Evolutionary conservation across 2,888 invertebrate genomes (phyloP).

Genomic region (Oxycera nigricornis): DNA sequence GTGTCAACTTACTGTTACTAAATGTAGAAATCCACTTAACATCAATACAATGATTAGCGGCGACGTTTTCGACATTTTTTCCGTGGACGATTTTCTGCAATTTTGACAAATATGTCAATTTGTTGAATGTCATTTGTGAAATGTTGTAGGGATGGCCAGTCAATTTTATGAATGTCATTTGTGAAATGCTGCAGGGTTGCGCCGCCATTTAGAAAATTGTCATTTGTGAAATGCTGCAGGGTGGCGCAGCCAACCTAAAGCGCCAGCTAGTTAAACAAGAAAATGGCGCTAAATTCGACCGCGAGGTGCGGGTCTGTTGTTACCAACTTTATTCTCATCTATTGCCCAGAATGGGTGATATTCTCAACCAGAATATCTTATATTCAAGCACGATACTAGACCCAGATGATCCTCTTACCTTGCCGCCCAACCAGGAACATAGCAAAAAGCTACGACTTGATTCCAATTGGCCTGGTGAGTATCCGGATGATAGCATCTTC

Average conservation of each 20-base stretch:
- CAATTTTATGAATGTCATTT: background rate
- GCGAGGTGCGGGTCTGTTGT: too few relatives aligned
- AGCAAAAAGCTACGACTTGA: background rate
- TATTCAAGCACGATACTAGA: background rate
- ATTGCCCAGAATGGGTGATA: constrained; percentile 12
- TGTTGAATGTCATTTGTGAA: background rate
- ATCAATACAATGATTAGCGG: background rate
- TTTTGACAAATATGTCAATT: background rate
- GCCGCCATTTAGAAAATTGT: background rate
- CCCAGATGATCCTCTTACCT: background rate
- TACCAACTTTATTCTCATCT: too few relatives aligned
- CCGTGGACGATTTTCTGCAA: too few relatives aligned
- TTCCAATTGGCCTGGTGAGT: constrained; percentile 15
- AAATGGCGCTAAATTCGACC: too few relatives aligned
- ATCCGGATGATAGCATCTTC: constrained; percentile 46
- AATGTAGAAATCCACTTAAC: background rate
- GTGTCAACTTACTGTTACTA: background rate
- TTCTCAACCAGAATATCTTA: constrained; percentile 20
- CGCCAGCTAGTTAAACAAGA: too few relatives aligned
- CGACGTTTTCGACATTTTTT: background rate
- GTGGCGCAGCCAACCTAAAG: too few relatives aligned
- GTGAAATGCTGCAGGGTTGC: background rate
- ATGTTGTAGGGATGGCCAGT: background rate
- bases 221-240: too few relatives aligned
- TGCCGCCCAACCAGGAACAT: background rate